Evolutionary conservation across 2,888 invertebrate species (phyloP), one percentile per base, ranked within the genome.

Genomic region (Agonopterix heracliana): DNA sequence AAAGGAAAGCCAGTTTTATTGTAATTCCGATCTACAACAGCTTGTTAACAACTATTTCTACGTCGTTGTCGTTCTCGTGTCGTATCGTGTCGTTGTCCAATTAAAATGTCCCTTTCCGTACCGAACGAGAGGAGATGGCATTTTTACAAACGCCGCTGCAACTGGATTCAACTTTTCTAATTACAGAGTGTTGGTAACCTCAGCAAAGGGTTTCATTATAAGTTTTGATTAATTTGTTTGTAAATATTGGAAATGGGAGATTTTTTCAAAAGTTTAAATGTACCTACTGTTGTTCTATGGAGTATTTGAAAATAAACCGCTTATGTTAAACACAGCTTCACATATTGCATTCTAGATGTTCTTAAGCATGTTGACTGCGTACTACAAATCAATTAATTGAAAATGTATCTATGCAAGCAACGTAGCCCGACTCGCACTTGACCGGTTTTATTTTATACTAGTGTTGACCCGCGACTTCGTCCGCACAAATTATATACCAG

Each of bases 131-230:
- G 53, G 64, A 66, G 61, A 67, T 69, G 67, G 61, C 61, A 68
- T 70, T 74, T 77, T 71, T 68, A 68, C 60, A 59, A 64, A 63
- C 62, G 55, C 54, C 41, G 44, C 40, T 44, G 40, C 13, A 35
- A 14, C 13, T 50, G 56, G 54, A 53, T 61, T 59, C 54, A 79
- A 78, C 68, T 80, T 80, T 80, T 79, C 74, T 81, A 78, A 81
- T 81, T 77, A 79, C 61, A 57, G 44, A 48, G 54, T 61, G 62
- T 57, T 60, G 40, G 48, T 50, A 50, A 52, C 51, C 50, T 12
- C 41, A 26, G 43, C 36, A 44, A 45, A 54, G 51, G 46, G 44
- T 47, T 50, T 51, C 45, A 49, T 48, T 45, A 41, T 45, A 41
- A 48, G 40, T 46, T 48, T 52, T 47, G 47, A 51, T 49, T 46